Evolutionary conservation across 2,888 invertebrate species (phyloP).

Genomic region (Ornithoptera priamus): DNA sequence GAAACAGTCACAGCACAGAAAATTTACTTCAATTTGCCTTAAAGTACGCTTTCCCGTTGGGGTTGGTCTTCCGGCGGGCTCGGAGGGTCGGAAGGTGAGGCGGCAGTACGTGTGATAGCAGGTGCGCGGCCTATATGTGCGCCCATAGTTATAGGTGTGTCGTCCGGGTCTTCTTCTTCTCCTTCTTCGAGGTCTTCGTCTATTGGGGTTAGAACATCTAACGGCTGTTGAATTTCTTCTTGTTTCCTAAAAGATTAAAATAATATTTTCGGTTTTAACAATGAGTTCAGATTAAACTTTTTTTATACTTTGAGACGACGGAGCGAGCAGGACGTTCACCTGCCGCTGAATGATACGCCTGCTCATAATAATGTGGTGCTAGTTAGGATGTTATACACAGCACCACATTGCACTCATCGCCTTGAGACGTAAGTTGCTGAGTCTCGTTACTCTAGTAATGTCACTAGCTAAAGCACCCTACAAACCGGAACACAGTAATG

Average conservation of each 20-base stretch:
- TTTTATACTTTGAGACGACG: too few species aligned
- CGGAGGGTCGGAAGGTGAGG: constrained; percentile 81
- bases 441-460: too few species aligned
- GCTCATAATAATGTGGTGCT: too few species aligned
- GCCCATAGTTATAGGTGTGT: constrained; percentile 85
- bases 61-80: constrained; percentile 52
- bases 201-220: constrained; percentile 89
- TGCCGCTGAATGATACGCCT: too few species aligned
- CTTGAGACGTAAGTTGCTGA: too few species aligned
- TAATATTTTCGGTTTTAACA: neutral
- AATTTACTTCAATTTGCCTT: neutral
- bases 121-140: constrained; percentile 75
- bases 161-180: constrained; percentile 86
- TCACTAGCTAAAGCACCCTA: too few species aligned
- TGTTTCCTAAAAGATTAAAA: constrained; percentile 54
- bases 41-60: constrained; percentile 83
- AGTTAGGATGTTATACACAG: too few species aligned
- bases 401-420: too few species aligned
- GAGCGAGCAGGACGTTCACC: too few species aligned
- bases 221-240: constrained; percentile 82
- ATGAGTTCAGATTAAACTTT: too few species aligned
- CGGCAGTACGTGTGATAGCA: constrained; percentile 88
- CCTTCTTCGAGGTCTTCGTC: constrained; percentile 87
- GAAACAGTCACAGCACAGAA: neutral
- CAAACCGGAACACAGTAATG: too few species aligned